A percentile compares a stretch with the other conserved stretches of the same genome.
Conservation (phyloP, 2,797 vertebrate genomes). For the Melopsittacus undulatus region DNA sequence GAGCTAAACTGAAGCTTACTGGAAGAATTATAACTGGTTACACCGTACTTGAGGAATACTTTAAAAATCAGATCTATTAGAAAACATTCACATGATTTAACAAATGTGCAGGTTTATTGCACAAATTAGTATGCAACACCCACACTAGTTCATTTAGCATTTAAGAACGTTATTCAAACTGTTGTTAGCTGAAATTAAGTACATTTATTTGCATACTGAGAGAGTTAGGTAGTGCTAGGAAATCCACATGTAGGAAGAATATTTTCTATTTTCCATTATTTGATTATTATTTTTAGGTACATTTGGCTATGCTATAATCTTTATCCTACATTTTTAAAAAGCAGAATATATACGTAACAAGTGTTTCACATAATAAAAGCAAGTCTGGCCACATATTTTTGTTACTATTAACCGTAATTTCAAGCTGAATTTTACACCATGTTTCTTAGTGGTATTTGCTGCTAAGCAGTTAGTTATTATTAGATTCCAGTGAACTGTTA, state of each 20-base stretch:
- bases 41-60: neutral
- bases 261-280: neutral
- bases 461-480: neutral
- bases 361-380: neutral
- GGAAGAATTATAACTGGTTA: neutral
- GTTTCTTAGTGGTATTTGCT: neutral
- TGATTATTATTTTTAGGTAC: neutral
- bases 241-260: neutral
- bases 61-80: neutral
- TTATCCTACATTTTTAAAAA: neutral
- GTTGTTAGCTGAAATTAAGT: neutral
- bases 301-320: neutral
- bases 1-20: neutral
- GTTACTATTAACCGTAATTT: neutral
- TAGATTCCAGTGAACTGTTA: too few relatives aligned
- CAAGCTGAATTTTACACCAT: neutral
- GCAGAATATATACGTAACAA: neutral
- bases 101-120: neutral
- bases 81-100: neutral
- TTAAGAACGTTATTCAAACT: neutral
- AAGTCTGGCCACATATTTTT: neutral
- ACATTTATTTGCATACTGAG: neutral
- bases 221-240: neutral
- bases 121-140: neutral
- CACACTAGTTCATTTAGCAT: neutral